Evolutionary conservation across 2,113 vertebrate species (phyloP).

Genomic region (Aptenodytes patagonicus): DNA sequence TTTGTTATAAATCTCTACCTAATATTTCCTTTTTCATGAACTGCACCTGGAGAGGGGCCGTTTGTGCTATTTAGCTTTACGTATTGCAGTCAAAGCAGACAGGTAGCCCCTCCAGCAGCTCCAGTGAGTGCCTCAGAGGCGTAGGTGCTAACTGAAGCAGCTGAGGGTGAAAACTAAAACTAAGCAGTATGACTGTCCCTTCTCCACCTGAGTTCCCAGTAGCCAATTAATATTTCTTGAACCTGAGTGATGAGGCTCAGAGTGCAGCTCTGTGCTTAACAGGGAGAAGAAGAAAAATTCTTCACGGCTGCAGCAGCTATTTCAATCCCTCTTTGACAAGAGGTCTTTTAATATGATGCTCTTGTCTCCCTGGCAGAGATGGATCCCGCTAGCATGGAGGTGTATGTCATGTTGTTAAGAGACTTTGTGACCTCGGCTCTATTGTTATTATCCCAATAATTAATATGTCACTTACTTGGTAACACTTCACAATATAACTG

Average conservation of each 20-base stretch:
- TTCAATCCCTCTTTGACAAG: background rate
- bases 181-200: background rate
- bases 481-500: background rate
- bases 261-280: background rate
- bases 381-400: background rate
- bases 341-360: background rate
- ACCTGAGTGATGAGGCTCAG: background rate
- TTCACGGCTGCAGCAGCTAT: background rate
- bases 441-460: background rate
- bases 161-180: background rate
- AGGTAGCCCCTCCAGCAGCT: background rate
- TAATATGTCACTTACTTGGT: background rate
- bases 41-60: background rate
- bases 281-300: background rate
- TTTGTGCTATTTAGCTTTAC: background rate
- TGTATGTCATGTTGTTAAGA: background rate
- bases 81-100: background rate
- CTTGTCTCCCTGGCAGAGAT: background rate
- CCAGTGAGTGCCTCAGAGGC: background rate
- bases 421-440: background rate
- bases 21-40: background rate
- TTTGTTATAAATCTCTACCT: background rate
- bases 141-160: background rate
- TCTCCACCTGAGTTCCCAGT: background rate
- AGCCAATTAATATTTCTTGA: slow-evolving; percentile 5